phyloP scores from a whole-genome alignment of 2,113 vertebrate species.

The Oreochromis spilurus region DNA sequence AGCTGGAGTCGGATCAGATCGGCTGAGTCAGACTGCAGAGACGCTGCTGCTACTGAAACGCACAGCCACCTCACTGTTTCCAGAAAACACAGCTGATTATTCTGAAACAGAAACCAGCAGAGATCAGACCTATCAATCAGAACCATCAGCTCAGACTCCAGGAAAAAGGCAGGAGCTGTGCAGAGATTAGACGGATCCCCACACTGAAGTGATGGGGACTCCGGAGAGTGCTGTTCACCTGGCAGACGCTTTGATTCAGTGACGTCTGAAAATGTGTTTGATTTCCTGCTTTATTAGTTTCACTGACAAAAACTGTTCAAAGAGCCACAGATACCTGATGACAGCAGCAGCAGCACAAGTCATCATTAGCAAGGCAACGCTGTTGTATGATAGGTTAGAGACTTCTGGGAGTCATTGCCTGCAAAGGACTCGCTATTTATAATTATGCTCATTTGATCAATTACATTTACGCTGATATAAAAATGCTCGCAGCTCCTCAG shows the following conservation, averaged over 20 bases:
- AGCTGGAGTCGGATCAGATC: background rate
- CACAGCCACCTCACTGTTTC: background rate
- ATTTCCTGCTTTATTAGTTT: background rate
- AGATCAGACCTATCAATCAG: background rate
- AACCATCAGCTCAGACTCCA: background rate
- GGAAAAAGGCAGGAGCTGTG: background rate
- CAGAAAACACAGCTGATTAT: background rate
- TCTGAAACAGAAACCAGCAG: background rate
- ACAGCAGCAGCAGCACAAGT: background rate
- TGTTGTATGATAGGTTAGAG: background rate
- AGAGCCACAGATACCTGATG: background rate
- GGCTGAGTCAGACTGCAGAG: background rate
- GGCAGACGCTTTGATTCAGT: background rate
- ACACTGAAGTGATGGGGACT: background rate
- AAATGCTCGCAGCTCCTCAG: background rate
- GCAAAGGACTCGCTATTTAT: background rate
- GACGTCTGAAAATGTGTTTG: background rate
- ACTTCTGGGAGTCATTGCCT: background rate
- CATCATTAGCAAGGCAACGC: background rate
- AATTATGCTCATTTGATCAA: background rate
- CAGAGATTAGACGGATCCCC: background rate
- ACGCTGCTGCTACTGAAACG: background rate
- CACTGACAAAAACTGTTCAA: background rate
- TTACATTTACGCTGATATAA: background rate
- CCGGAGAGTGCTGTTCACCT: background rate